Base-by-base conservation (phyloP, 2,113 vertebrate genomes). In the Caranx melampygus region DNA sequence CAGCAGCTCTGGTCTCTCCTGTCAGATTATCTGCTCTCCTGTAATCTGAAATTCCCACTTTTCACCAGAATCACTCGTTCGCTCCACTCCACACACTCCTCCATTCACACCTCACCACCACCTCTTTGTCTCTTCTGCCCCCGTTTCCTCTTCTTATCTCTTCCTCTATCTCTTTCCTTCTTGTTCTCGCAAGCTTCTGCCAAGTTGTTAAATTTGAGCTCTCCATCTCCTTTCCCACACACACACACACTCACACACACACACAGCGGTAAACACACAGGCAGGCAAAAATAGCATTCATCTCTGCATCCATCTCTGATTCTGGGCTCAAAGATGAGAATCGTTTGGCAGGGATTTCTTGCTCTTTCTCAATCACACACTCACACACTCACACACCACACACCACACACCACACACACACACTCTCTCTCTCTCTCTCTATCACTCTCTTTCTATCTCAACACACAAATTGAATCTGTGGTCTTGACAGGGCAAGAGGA, bases 381-480 rank as follows among this genome's bases (percentile, higher is more conserved):
- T 57, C 79, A n/a, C 33, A 26, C 51, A 42, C 26, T 78, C 70
- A 51, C 72, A 76, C 72, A 78, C 45, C 67, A 55, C 59, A 62
- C 37, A 37, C 37, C 61, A 69, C 52, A 51, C 44, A n/a, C 67
- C 67, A 63, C n/a, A 64, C 71, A 63, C 55, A 47, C 59, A 40
- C 65, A 21, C 57, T 64, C 52, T 44, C 44, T n/a, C 67, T 40
- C 40, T 52, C 37, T 15, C 47, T 14, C 58, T 3, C 64, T 5
- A 12, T 60, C 58, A 61, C 20, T 42, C 16, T 69, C 59, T 77
- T 62, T 72, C 75, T 71, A 59, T 88, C 79, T 76, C 40, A 13
- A 76, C 82, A 78, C 79, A 86, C 83, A 92, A 93, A 93, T 92
- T 92, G 73, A 91, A 93, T 92, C 84, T 72, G 70, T 59, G 79